Base-by-base conservation (phyloP, 2,113 vertebrate species). In the Paramormyrops kingsleyae region DNA sequence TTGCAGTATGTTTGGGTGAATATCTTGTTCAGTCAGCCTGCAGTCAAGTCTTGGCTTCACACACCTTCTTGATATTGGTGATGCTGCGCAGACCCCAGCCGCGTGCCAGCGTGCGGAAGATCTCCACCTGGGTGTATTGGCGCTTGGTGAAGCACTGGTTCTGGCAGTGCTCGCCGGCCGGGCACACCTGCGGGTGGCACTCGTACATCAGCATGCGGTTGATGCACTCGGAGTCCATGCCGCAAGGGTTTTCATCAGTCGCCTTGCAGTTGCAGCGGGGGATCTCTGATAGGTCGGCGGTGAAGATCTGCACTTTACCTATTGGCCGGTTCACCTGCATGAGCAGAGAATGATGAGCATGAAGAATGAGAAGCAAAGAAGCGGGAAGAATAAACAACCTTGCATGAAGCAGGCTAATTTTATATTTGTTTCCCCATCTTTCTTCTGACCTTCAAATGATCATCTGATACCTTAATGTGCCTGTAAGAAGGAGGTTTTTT, bases 201-300 rank as follows among this genome's bases (percentile, higher is more conserved):
- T 99, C 99, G 2, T 99, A 99, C 80, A 99, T 94, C 92, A 99
- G 92, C 99, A 99, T 99, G 90, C 98, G 98, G 89, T 99, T 99
- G 92, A 99, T 98, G 94, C 99, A 99, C 92, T 99, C 99, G 0
- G 99, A 99, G 94, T 99, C 99, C 31, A 98, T 93, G 74, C 99
- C 97, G 0, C 99, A 99, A 0, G 99, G 98, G 92, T 96, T 98
- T 92, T 99, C 98, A 8, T 99, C 98, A 0, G 97, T 95, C 4
- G 96, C 97, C 90, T 99, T 99, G 92, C 99, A 99, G 95, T 99
- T 99, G 92, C 99, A 99, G 0, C 98, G 97, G 0, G 99, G 98
- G 39, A 99, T 97, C 94, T 99, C 99, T 0, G 99, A 99, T 24
- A 98, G 94, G 94, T 99, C 99, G 0, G 98, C 99, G 0, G 98